Evolutionary conservation across 2,888 invertebrate species (phyloP).

Genomic region (Drosophila prostipennis): DNA sequence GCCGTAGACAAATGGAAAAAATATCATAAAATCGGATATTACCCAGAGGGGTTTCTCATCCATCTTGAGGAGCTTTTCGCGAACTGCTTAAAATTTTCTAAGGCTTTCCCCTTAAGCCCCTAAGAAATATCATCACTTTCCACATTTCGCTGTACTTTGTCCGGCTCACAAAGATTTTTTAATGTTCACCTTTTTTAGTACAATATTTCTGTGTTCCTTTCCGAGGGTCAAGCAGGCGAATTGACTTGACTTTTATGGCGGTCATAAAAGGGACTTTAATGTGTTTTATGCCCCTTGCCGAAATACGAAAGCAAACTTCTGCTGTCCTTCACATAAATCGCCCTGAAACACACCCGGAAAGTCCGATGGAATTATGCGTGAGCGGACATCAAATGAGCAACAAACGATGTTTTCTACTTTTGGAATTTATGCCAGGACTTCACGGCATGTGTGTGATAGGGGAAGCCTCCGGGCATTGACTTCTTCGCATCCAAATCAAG

Average conservation of each 20-base stretch:
- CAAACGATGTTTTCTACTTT: conserved; percentile 37
- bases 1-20: neutral
- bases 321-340: conserved; percentile 62
- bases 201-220: conserved; percentile 42
- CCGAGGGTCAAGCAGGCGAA: conserved; percentile 60
- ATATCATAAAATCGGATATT: conserved; percentile 10
- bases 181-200: conserved; percentile 49
- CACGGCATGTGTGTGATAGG: conserved; percentile 8
- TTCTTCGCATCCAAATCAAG: conserved; percentile 56
- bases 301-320: conserved; percentile 33
- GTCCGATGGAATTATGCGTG: conserved; percentile 58
- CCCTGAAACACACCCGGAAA: conserved; percentile 37
- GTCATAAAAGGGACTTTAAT: conserved; percentile 75
- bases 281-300: conserved; percentile 61
- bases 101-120: conserved; percentile 13
- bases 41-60: conserved; percentile 22
- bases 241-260: conserved; percentile 69
- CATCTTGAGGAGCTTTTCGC: conserved; percentile 27
- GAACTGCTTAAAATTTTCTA: conserved; percentile 24
- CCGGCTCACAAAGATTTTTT: conserved; percentile 47
- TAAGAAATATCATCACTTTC: conserved; percentile 19
- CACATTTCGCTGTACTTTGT: conserved; percentile 2
- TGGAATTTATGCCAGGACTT: conserved; percentile 40
- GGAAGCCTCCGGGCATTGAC: conserved; percentile 13
- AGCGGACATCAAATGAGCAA: conserved; percentile 48